phyloP scores from a whole-genome alignment of 2,113 vertebrate species.

The Actinemys pallida region DNA sequence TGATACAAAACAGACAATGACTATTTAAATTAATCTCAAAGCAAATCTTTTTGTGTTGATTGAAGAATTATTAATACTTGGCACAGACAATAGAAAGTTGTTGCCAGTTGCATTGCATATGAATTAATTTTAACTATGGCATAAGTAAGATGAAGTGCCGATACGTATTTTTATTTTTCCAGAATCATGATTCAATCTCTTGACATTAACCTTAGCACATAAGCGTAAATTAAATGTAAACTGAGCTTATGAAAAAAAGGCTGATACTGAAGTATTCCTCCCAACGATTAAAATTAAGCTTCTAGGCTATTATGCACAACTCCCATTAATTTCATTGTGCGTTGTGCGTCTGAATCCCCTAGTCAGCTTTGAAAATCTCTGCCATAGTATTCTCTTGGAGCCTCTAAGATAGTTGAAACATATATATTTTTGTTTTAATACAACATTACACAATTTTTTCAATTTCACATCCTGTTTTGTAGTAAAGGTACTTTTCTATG shows the following conservation, averaged over 20 bases:
- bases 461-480: constrained; percentile 18
- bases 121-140: not conserved
- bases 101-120: not conserved
- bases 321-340: not conserved
- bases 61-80: not conserved
- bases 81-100: not conserved
- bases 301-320: not conserved
- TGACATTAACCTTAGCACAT: constrained; percentile 62
- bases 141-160: not conserved
- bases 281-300: constrained; percentile 43
- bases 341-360: not conserved
- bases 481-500: not conserved
- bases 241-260: constrained; percentile 22
- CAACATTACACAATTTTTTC: not conserved
- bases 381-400: not conserved
- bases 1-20: not conserved
- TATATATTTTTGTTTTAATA: constrained; percentile 27
- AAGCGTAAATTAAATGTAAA: constrained; percentile 44
- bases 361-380: not conserved
- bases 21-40: not conserved
- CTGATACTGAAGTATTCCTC: constrained; percentile 19
- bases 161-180: not conserved
- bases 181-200: constrained; percentile 32
- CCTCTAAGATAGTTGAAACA: constrained; percentile 9
- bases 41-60: not conserved